Base-by-base conservation (phyloP, 1,140 invertebrate species). In the Drosophila malerkotliana region DNA sequence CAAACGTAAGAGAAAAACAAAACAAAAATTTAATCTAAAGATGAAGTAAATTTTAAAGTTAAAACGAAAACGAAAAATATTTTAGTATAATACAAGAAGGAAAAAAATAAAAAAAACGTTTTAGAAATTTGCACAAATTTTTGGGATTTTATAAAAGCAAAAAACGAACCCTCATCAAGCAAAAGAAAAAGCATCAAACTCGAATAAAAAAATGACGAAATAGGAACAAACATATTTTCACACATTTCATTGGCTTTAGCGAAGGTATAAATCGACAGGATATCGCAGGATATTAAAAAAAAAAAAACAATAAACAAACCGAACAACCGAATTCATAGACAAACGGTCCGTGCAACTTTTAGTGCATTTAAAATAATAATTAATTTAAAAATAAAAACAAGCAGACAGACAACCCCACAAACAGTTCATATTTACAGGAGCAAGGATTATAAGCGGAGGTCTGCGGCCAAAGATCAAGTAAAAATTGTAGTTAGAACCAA, bases 51-150 rank as follows among this genome's bases (percentile, higher is more conserved):
- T 83, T 88, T 88, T 88, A 88, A 88, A 88, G 67, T 83, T 79
- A 68, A 34, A 68, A 10, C 8, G 9, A 32, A 32, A 28, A 28
- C 34, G 48, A 56, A 72, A 68, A 83, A 88, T 83, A 85, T 84
- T 85, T 85, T 85, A 85, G 81, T 71, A 62, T 84, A 87, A 85
- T 61, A 52, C 34, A 37, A 85, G 41, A 74, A 52, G 37, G 49
- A 41, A 68, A 58, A 63, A 66, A 61, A 51, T 15, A 52, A 62
- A 58, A 79, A 41, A 73, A 66, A 76, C 56, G 57, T 71, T 79
- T 88, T 87, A 88, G 83, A 83, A 83, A 87, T 87, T 88, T 87
- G 83, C 83, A 87, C 83, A 87, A 87, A 88, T 87, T 87, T 83
- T 87, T 87, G 83, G 83, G 79, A 88, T 87, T 87, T 87, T 83